phyloP scores from a whole-genome alignment of 2,888 invertebrate genomes.

The Lobophora halterata region DNA sequence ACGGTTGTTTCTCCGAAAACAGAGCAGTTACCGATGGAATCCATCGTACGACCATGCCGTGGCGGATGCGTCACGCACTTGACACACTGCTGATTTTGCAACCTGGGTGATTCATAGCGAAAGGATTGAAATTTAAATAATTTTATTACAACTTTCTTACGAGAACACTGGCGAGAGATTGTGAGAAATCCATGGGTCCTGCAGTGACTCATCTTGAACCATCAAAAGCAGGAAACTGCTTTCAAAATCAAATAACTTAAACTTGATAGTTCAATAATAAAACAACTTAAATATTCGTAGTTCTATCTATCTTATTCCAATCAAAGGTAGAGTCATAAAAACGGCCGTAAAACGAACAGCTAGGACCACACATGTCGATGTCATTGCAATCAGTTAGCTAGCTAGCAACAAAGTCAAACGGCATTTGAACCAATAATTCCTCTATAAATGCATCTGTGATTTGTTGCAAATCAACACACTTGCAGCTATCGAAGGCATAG shows the following conservation, averaged over 20 bases:
- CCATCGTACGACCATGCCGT: constrained; percentile 20
- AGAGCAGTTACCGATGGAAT: constrained; percentile 19
- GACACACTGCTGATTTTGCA: constrained; percentile 16
- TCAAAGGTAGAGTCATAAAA: constrained; percentile 18
- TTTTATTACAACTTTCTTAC: too few relatives aligned
- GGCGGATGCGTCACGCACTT: constrained; percentile 31
- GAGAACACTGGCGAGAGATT: constrained; percentile 11
- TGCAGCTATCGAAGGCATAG: constrained; percentile 12
- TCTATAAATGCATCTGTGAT: constrained; percentile 29
- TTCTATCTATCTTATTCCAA: constrained; percentile 20
- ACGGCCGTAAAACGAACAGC: constrained; percentile 12
- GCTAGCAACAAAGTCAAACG: constrained; percentile 38
- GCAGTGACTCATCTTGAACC: too few relatives aligned
- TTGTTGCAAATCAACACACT: constrained; percentile 32
- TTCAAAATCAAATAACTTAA: too few relatives aligned
- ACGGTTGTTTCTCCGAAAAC: constrained; percentile 29
- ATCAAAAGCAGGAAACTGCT: constrained; percentile 3
- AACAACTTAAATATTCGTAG: too few relatives aligned
- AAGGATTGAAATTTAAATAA: too few relatives aligned
- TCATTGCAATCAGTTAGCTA: constrained; percentile 29
- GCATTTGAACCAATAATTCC: constrained; percentile 37
- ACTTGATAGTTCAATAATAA: too few relatives aligned
- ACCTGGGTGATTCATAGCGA: constrained; percentile 26
- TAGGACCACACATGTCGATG: constrained; percentile 34
- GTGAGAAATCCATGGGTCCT: too few relatives aligned